Conservation (phyloP, 2,888 invertebrate genomes). For the Thyatira batis region DNA sequence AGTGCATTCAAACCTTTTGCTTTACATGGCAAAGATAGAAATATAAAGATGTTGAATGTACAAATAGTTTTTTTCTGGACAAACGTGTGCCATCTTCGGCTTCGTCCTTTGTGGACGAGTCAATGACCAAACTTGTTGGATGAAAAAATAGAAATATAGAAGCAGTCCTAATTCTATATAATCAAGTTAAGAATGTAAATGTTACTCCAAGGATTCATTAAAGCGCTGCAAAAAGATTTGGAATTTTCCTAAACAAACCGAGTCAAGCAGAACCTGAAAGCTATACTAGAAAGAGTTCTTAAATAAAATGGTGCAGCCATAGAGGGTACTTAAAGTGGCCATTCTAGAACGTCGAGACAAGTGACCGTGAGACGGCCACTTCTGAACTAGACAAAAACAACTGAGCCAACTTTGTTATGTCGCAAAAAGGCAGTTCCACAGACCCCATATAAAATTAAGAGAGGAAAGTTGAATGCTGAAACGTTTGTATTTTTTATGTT, state of each 20-base stretch:
- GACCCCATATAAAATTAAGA: conserved; percentile 1
- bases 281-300: background rate
- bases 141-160: too few species aligned
- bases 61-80: too few species aligned
- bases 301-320: background rate
- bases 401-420: background rate
- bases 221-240: background rate
- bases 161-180: too few species aligned
- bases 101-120: too few species aligned
- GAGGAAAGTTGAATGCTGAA: background rate
- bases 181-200: too few species aligned
- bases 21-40: too few species aligned
- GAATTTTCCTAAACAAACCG: too few species aligned
- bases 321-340: background rate
- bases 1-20: too few species aligned
- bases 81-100: too few species aligned
- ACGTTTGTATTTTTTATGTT: background rate
- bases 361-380: background rate
- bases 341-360: background rate
- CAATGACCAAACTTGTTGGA: too few species aligned
- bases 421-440: background rate
- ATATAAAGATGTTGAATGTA: too few species aligned
- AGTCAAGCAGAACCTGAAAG: background rate
- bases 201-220: too few species aligned
- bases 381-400: background rate